Evolutionary conservation across 2,888 invertebrate species (phyloP), one percentile per base, ranked within the genome.

Genomic region (Apantesis nais): DNA sequence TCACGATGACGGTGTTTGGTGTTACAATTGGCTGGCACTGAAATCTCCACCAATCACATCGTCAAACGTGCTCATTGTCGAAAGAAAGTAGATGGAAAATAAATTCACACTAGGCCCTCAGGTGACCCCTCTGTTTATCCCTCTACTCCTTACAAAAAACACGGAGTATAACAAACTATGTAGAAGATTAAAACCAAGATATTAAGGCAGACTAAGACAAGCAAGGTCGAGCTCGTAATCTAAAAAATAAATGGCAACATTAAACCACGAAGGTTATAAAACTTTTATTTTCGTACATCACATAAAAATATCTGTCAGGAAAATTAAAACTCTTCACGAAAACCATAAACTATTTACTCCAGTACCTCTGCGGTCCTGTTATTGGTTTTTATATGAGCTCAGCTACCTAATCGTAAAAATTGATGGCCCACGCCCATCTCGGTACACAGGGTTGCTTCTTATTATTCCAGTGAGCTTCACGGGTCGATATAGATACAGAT

Each of bases 301-400:
- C 48, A 74, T 80, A 79, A 78, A 79, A 78, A 80, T 70, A 78
- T 74, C 67, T 66, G 67, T 29, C 67, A 64, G 69, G 58, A 61
- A 75, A 79, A 81, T 79, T 77, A 81, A 79, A 77, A 74, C 69
- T 70, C 70, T 37, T 64, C 74, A 76, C 76, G 71, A 65, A 74
- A 58, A 63, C 67, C 72, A 73, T 79, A 78, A 81, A 78, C 75
- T 81, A 81, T 77, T 78, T 79, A 80, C 77, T 76, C 72, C 68
- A 62, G 72, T 64, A 73, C 67, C 80, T 79, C 67, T 48, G 71
- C 63, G 75, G 71, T 78, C 75, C 73, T 72, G 63, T 84, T 84
- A 85, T 85, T 81, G 76, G 77, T 68, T 79, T 82, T 82, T 80
- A 83, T 81, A 80, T 75, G 73, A 83, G 80, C 81, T 79, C 76